phyloP scores from a whole-genome alignment of 64 coral and sea anemone species.

The Dendrophyllia cribrosa region DNA sequence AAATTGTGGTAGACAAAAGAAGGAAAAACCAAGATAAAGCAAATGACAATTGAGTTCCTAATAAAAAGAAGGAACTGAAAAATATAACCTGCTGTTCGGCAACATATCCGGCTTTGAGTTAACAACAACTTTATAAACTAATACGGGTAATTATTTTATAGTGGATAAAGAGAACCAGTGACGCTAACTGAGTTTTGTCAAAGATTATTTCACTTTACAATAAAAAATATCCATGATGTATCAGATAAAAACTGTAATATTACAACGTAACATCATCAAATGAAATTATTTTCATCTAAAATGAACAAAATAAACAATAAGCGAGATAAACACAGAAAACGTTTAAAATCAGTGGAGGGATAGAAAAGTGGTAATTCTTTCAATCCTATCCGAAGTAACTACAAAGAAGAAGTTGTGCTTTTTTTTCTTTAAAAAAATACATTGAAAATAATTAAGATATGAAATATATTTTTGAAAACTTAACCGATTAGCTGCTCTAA shows the following conservation, averaged over 20 bases:
- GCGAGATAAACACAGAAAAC: neutral
- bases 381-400: too few relatives aligned
- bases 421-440: too few relatives aligned
- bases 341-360: too few relatives aligned
- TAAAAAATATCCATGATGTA: neutral
- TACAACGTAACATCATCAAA: neutral
- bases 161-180: neutral
- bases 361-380: too few relatives aligned
- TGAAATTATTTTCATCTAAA: neutral
- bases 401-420: too few relatives aligned
- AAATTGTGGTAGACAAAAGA: neutral
- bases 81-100: neutral
- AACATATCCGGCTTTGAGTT: neutral
- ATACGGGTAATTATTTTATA: constrained; percentile 18
- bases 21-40: neutral
- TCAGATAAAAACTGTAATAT: neutral
- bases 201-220: neutral
- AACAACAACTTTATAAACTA: neutral
- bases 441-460: too few relatives aligned
- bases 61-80: neutral
- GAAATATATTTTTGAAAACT: too few relatives aligned
- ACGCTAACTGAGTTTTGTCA: neutral
- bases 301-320: neutral
- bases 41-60: constrained; percentile 8
- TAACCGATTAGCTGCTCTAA: too few relatives aligned